These are phyloP conservation scores for Meloidogyne hapla DNA, from an alignment of 1,140 invertebrate genomes.

Conservation along the genomic window DNA sequence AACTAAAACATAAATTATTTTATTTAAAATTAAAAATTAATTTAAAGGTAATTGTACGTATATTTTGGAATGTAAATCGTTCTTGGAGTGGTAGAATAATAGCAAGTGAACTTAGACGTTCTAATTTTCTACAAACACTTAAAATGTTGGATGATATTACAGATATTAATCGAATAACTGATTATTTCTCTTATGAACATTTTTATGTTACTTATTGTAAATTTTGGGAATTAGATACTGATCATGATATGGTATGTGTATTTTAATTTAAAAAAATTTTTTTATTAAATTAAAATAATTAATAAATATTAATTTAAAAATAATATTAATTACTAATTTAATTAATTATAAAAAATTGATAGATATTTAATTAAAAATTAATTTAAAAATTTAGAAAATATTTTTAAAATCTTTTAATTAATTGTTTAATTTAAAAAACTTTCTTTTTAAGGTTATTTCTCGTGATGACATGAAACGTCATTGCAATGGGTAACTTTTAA, in stretches of 20 bases:
- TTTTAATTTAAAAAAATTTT: no score
- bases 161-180: slow-evolving; percentile 77
- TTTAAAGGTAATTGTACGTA: slow-evolving; percentile 76
- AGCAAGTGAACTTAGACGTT: slow-evolving; percentile 82
- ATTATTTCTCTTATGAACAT: slow-evolving; percentile 98
- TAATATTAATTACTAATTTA: no score
- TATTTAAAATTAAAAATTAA: slow-evolving; percentile 14
- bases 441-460: slow-evolving; percentile 71
- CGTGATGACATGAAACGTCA: slow-evolving; percentile 86
- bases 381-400: slow-evolving; percentile 79
- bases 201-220: slow-evolving; percentile 99
- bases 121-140: slow-evolving; percentile 76
- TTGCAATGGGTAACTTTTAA: slow-evolving; percentile 75
- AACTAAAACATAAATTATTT: neutral
- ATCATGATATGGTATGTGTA: slow-evolving; percentile 85
- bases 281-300: no score
- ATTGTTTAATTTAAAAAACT: no score
- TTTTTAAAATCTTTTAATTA: no score
- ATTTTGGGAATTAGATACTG: slow-evolving; percentile 98
- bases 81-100: slow-evolving; percentile 93
- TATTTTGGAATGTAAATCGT: slow-evolving; percentile 95
- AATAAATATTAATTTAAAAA: no score
- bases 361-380: slow-evolving; percentile 67
- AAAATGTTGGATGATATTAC: slow-evolving; percentile 72
- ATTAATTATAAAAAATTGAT: neutral